Conservation (phyloP, 2,888 invertebrate species). For the Epistrophe grossulariae region DNA sequence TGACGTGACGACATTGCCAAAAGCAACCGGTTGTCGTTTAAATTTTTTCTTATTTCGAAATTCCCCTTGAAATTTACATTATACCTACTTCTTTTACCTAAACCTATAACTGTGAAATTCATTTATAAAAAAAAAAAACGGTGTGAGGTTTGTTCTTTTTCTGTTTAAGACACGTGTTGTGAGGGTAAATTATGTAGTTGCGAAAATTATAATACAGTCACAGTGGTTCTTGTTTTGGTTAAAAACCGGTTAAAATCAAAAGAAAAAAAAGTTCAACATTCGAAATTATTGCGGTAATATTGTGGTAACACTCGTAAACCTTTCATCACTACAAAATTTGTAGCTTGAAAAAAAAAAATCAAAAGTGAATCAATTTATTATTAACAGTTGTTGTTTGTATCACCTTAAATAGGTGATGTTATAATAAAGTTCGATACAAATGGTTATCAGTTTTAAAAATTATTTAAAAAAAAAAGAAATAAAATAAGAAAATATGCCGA, state of each 20-base stretch:
- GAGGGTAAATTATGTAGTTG: neutral
- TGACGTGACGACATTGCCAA: neutral
- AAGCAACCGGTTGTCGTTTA: neutral
- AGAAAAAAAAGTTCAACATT: neutral
- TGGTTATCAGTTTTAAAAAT: neutral
- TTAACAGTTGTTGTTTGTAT: neutral
- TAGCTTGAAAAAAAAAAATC: neutral
- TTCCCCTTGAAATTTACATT: neutral
- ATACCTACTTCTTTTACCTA: neutral
- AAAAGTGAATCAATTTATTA: neutral
- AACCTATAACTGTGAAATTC: neutral
- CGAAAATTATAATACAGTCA: constrained; percentile 6
- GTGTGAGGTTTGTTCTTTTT: neutral
- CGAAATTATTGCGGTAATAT: neutral
- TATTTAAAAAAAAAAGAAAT: neutral
- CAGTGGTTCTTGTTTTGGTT: constrained; percentile 19
- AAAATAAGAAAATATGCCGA: constrained; percentile 5
- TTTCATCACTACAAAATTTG: neutral
- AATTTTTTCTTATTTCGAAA: neutral
- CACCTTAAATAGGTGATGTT: neutral
- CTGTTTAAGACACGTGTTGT: neutral
- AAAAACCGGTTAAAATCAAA: constrained; percentile 5
- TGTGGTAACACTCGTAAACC: neutral
- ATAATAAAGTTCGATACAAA: neutral
- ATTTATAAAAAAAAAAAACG: neutral